Base-by-base conservation (phyloP, 2,113 vertebrate species). In the Origma solitaria region DNA sequence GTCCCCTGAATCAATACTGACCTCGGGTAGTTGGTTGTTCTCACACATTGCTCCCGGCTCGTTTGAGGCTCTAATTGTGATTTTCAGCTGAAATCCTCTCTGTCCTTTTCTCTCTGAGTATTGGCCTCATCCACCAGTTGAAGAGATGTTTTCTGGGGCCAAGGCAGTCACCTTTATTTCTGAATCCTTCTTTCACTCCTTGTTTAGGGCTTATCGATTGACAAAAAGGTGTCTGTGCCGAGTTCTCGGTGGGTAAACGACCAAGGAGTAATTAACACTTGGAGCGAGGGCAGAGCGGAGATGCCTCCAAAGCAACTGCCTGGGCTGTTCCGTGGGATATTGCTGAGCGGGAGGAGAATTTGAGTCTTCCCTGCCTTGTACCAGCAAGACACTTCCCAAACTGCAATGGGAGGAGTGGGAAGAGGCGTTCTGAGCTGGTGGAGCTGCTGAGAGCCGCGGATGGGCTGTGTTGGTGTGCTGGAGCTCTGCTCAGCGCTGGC, bases 301-400 rank as follows among this genome's bases (percentile, higher is more conserved):
- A 15, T 0, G 5, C 76, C 37, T 51, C 35, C 68, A 71, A 16
- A 90, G 30, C 69, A 60, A 3, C 44, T 31, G 21, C 8, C 1
- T 4, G 15, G 35, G 78, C 60, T 37, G n/a, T 49, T 88, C 79
- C 37, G 3, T 23, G 50, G 60, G 56, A 14, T 20, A 5, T 6
- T 44, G 42, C 37, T 62, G 16, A 57, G 31, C 0, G 2, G 42
- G 61, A 42, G 31, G 8, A 28, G 37, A 15, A 22, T 71, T 69
- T 18, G 35, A 27, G 56, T 35, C n/a, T 69, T 10, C 5, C 40
- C 23, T 79, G 2, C 54, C 23, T 73, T 17, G 7, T 1, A 6
- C 19, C 4, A 4, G 4, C 16, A 3, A 10, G 27, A 8, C 7
- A 9, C 9, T 1, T 45, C 57, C 56, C 1, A 5, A 45, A 14